A percentile compares a stretch with the other conserved stretches of the same genome.
phyloP scores from a whole-genome alignment of 2,113 vertebrate genomes.

The Pao palembangensis region DNA sequence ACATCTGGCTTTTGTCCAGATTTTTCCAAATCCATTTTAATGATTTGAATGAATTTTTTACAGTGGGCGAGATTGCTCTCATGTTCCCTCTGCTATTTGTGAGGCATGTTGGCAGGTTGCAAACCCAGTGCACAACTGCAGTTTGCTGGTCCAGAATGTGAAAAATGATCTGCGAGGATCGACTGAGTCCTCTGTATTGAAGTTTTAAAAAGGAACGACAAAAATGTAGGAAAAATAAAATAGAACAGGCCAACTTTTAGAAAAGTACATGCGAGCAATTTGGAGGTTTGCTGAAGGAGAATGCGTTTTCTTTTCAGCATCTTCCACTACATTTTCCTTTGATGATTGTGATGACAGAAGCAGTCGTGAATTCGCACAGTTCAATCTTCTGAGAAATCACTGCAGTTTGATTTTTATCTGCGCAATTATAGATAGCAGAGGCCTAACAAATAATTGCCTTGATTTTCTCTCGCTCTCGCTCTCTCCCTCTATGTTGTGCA shows the following conservation, averaged over 20 bases:
- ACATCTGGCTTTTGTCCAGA: constrained; percentile 55
- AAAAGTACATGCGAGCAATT: constrained; percentile 20
- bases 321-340: constrained; percentile 33
- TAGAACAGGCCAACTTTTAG: neutral
- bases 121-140: constrained; percentile 31
- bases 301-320: neutral
- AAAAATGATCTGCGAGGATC: neutral
- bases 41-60: constrained; percentile 67
- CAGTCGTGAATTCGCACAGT: constrained; percentile 50
- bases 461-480: constrained; percentile 38
- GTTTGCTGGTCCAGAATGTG: neutral
- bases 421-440: constrained; percentile 69
- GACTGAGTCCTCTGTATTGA: no score
- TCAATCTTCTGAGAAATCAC: constrained; percentile 68
- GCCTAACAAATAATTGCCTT: constrained; percentile 69
- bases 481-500: constrained; percentile 35
- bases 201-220: no score
- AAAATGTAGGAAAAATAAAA: no score
- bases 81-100: constrained; percentile 50
- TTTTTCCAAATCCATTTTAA: constrained; percentile 57
- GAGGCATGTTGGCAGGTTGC: constrained; percentile 52
- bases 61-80: constrained; percentile 56
- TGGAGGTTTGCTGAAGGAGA: constrained; percentile 16
- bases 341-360: constrained; percentile 65
- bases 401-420: constrained; percentile 67